These are phyloP conservation scores for Graphium colonna DNA, from an alignment of 2,888 invertebrate genomes.

Conservation along the genomic window DNA sequence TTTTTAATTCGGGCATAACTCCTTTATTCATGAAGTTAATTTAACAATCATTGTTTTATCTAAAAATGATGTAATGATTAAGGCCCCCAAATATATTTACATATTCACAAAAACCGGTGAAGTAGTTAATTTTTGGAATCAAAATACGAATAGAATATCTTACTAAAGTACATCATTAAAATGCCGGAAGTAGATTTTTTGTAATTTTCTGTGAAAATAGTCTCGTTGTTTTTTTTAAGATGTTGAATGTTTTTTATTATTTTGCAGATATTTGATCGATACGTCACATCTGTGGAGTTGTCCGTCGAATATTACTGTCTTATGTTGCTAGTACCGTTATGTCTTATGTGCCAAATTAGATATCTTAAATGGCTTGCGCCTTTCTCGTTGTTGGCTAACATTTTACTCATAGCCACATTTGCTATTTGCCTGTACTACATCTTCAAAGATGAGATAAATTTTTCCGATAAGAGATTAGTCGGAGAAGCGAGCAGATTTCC, in stretches of 20 bases:
- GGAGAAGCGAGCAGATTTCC: conserved; percentile 83
- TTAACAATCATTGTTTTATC: too few species aligned
- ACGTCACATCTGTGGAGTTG: conserved; percentile 45
- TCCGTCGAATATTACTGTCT: conserved; percentile 66
- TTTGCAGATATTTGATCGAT: conserved; percentile 65
- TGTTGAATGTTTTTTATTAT: conserved; percentile 4
- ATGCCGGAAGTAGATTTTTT: too few species aligned
- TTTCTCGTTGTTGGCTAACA: conserved; percentile 92
- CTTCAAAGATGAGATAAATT: conserved; percentile 75
- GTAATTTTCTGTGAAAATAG: too few species aligned
- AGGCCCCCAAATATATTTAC: too few species aligned
- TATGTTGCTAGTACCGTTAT: conserved; percentile 57
- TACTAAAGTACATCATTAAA: too few species aligned
- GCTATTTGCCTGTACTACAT: conserved; percentile 91
- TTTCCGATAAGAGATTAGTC: conserved; percentile 72
- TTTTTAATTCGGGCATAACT: too few species aligned
- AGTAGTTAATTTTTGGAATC: too few species aligned
- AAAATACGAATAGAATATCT: too few species aligned
- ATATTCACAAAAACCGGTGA: too few species aligned
- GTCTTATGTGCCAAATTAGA: conserved; percentile 78
- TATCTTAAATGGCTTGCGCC: conserved; percentile 91
- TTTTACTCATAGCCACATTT: conserved; percentile 88
- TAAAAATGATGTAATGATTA: too few species aligned
- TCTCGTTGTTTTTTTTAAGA: too few species aligned
- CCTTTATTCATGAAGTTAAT: too few species aligned